A percentile compares a stretch with the other conserved stretches of the same genome.
phyloP scores from a whole-genome alignment of 2,113 vertebrate genomes.

The Scatophagus argus region DNA sequence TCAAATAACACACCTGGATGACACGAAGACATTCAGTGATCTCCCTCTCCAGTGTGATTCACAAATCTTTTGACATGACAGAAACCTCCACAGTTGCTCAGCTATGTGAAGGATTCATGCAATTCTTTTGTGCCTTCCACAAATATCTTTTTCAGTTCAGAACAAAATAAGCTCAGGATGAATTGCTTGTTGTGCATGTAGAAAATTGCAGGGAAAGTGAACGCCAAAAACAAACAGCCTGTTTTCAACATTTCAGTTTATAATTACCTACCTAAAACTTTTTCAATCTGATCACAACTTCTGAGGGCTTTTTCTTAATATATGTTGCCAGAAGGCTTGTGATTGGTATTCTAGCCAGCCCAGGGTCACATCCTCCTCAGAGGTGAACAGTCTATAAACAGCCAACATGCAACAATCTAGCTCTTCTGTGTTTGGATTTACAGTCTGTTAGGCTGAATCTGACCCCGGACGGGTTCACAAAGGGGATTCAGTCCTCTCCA shows the following conservation, averaged over 20 bases:
- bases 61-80: slow-evolving; percentile 49
- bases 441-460: slow-evolving; percentile 25
- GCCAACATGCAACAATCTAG: slow-evolving; percentile 21
- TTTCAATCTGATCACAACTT: background rate
- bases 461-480: slow-evolving; percentile 47
- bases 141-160: slow-evolving; percentile 33
- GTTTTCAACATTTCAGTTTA: background rate
- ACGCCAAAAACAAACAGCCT: slow-evolving; percentile 10
- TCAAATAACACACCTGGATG: slow-evolving; percentile 58
- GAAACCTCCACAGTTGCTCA: slow-evolving; percentile 55
- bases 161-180: slow-evolving; percentile 25
- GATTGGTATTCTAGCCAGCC: slow-evolving; percentile 20
- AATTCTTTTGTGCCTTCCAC: slow-evolving; percentile 23
- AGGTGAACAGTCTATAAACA: slow-evolving; percentile 36
- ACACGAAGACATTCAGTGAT: slow-evolving; percentile 19
- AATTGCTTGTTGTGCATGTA: slow-evolving; percentile 9
- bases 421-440: slow-evolving; percentile 32
- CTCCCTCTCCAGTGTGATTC: slow-evolving; percentile 36
- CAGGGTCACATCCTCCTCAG: slow-evolving; percentile 19
- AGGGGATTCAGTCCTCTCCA: slow-evolving; percentile 48
- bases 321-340: background rate
- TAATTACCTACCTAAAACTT: background rate
- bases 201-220: slow-evolving; percentile 17
- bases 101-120: background rate
- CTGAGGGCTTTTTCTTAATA: background rate